Base-by-base conservation (phyloP, 2,797 vertebrate genomes). In the Artibeus lituratus region DNA sequence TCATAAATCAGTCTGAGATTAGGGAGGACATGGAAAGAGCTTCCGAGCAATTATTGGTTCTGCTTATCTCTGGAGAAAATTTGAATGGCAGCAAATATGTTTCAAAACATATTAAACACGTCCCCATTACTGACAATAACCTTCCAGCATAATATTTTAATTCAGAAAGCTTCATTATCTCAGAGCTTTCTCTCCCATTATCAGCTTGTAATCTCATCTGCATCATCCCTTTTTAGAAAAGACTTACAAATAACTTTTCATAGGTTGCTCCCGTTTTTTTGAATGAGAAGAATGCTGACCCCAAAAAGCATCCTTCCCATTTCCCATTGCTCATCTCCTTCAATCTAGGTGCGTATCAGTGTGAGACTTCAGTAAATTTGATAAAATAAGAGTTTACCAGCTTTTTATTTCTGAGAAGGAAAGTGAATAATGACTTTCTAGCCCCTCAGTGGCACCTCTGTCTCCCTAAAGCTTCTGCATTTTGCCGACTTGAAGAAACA, bases 401-500 rank as follows among this genome's bases (percentile, higher is more conserved):
- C 95, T 95, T 96, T 97, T 96, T 87, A 97, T 97, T 97, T 97
- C 88, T 91, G 94, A 96, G 74, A 51, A 92, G 32, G 21, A 29
- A 92, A 95, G 97, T 91, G 74, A 95, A n/a, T 83, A 76, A 55
- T 65, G 24, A 29, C 78, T 93, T 95, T 94, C 24, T 44, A 7
- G 93, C 82, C 88, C 81, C 53, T 85, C 51, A 59, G 87, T 89
- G 92, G 70, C 94, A 96, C 62, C 22, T 88, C 74, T 37, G 32
- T 69, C 74, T 97, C 80, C 81, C 78, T 82, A 76, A 55, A 24
- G 62, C 77, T 81, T 91, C 37, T 39, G 80, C 77, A 76, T 96
- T 96, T 96, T 95, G 93, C 88, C 95, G 92, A 95, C 94, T 87
- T 97, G 96, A 95, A 96, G 96, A 93, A 94, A 96, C 37, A 53